Evolutionary conservation across 1,140 invertebrate species (phyloP).

Genomic region (Xylocopa sonorina): DNA sequence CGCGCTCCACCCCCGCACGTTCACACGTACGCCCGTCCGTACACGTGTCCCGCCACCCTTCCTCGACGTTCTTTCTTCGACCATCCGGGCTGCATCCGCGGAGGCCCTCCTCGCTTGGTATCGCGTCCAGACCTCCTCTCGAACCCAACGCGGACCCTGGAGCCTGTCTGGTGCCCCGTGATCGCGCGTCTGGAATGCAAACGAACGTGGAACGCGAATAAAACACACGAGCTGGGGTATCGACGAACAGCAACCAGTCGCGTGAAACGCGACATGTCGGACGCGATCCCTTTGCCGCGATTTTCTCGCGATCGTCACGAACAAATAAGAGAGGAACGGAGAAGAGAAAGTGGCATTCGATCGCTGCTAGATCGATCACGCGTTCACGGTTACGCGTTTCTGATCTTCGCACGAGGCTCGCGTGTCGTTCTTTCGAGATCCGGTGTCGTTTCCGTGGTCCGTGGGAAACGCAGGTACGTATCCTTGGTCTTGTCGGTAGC

Average conservation of each 20-base stretch:
- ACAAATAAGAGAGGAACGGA: background rate
- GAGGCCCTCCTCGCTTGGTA: background rate
- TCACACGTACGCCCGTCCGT: slow-evolving; percentile 7
- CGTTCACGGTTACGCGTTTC: background rate
- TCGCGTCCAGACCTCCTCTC: background rate
- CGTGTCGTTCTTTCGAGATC: background rate
- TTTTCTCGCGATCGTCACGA: background rate
- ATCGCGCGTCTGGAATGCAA: slow-evolving; percentile 27
- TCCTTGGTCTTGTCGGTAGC: too few species aligned
- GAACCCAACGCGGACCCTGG: slow-evolving; percentile 11
- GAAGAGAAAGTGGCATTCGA: background rate
- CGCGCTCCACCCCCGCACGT: slow-evolving; percentile 6
- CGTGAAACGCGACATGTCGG: background rate
- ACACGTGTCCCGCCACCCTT: slow-evolving; percentile 17
- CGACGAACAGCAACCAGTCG: background rate
- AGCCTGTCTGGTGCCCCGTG: background rate
- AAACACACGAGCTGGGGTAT: background rate
- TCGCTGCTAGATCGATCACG: background rate
- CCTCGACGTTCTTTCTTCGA: background rate
- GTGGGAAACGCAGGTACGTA: background rate
- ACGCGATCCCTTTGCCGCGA: background rate
- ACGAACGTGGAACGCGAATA: background rate
- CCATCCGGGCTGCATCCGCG: background rate
- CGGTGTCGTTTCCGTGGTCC: background rate
- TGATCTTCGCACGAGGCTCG: slow-evolving; percentile 28